phyloP scores from a whole-genome alignment of 2,113 vertebrate genomes.

The Siniperca knerii region DNA sequence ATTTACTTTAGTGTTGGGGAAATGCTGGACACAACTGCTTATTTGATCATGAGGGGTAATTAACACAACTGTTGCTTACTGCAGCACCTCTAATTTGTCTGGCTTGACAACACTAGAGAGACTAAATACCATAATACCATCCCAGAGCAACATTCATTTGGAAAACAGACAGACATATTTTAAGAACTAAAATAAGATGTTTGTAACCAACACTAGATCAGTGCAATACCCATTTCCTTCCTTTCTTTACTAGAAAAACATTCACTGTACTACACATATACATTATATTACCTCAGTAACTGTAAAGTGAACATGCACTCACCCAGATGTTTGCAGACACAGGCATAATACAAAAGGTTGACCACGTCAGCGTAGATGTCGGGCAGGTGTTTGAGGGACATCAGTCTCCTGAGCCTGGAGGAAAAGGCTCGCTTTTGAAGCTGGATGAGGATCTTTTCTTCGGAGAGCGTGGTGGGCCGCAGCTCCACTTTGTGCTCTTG shows the following conservation, averaged over 20 bases:
- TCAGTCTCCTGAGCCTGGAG: slow-evolving; percentile 91
- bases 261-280: neutral
- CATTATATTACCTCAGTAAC: neutral
- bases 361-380: slow-evolving; percentile 84
- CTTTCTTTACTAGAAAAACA: neutral
- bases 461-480: slow-evolving; percentile 93
- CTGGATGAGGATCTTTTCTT: slow-evolving; percentile 92
- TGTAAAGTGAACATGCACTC: slow-evolving; percentile 71
- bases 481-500: slow-evolving; percentile 94
- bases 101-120: neutral
- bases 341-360: slow-evolving; percentile 89
- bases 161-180: neutral
- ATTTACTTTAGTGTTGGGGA: neutral
- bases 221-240: neutral
- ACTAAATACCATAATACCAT: neutral
- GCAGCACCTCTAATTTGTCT: slow-evolving; percentile 6
- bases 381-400: slow-evolving; percentile 93
- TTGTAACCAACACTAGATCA: neutral
- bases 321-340: slow-evolving; percentile 90
- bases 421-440: slow-evolving; percentile 89
- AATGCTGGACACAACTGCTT: too few relatives aligned
- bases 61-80: slow-evolving; percentile 14
- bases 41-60: neutral
- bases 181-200: slow-evolving; percentile 1
- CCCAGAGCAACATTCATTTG: neutral